Percentiles rank a stretch among this genome's conserved stretches.
These are phyloP conservation scores for Microchirus variegatus DNA, from an alignment of 2,797 vertebrate species.

Conservation along the genomic window DNA sequence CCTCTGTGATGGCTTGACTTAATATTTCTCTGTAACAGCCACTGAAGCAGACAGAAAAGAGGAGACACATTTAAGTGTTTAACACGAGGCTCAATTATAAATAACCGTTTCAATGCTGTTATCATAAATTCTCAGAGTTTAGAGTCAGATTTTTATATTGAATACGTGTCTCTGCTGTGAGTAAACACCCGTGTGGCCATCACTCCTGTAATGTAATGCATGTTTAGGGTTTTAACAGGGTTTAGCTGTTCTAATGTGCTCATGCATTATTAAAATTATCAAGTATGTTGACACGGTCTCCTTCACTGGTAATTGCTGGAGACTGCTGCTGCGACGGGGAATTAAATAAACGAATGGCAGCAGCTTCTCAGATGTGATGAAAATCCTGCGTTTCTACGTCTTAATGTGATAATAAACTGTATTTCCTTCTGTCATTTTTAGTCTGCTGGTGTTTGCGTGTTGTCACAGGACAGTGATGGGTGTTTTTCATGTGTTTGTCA, in stretches of 20 bases:
- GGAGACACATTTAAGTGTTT: conserved; percentile 1
- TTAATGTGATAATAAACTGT: background rate
- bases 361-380: too few species aligned
- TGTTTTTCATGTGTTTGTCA: too few species aligned
- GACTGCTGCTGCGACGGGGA: background rate
- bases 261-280: background rate
- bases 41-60: conserved; percentile 2
- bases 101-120: background rate
- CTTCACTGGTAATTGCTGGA: background rate
- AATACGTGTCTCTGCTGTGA: background rate
- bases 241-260: background rate
- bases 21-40: conserved; percentile 7
- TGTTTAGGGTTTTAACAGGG: too few species aligned
- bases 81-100: background rate
- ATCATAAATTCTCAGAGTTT: background rate
- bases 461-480: too few species aligned
- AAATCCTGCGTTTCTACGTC: too few species aligned
- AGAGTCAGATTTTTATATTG: background rate
- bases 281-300: background rate
- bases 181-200: too few species aligned
- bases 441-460: too few species aligned
- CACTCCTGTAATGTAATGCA: background rate
- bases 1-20: background rate
- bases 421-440: too few species aligned
- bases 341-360: too few species aligned